Conservation (phyloP, 1,140 invertebrate genomes). For the Grapholita molesta region DNA sequence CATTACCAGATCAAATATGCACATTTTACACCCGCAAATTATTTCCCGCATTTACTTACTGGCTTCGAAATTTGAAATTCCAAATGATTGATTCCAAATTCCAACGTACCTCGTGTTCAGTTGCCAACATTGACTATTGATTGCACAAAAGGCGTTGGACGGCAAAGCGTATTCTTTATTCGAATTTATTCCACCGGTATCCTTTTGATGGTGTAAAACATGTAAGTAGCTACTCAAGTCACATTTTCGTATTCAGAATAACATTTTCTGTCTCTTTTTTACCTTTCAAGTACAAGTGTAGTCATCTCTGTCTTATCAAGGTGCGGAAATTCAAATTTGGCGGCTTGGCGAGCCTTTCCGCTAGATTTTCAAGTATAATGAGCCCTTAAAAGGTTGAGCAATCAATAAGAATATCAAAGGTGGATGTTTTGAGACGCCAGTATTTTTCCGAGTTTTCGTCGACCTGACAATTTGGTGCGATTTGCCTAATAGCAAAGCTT, state of each 20-base stretch:
- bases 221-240: slow-evolving; percentile 71
- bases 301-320: slow-evolving; percentile 44
- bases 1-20: background rate
- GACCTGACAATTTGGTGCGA: slow-evolving; percentile 1
- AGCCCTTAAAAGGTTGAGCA: slow-evolving; percentile 63
- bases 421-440: slow-evolving; percentile 30
- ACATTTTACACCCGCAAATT: slow-evolving; percentile 19
- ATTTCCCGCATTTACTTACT: slow-evolving; percentile 22
- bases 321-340: slow-evolving; percentile 74
- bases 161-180: slow-evolving; percentile 73
- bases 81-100: slow-evolving; percentile 59
- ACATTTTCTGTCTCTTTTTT: slow-evolving; percentile 38
- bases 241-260: slow-evolving; percentile 60
- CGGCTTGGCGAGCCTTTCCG: slow-evolving; percentile 71
- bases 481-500: slow-evolving; percentile 2
- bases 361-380: slow-evolving; percentile 71
- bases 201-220: slow-evolving; percentile 73
- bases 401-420: slow-evolving; percentile 59
- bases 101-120: slow-evolving; percentile 39
- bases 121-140: slow-evolving; percentile 75
- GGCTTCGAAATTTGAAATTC: slow-evolving; percentile 50
- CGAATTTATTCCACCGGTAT: slow-evolving; percentile 71
- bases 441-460: slow-evolving; percentile 7
- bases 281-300: background rate
- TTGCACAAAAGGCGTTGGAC: slow-evolving; percentile 70